Percentiles rank a stretch among this genome's conserved stretches.
Evolutionary conservation across 2,113 vertebrate genomes (phyloP).

Genomic region (Natator depressus): DNA sequence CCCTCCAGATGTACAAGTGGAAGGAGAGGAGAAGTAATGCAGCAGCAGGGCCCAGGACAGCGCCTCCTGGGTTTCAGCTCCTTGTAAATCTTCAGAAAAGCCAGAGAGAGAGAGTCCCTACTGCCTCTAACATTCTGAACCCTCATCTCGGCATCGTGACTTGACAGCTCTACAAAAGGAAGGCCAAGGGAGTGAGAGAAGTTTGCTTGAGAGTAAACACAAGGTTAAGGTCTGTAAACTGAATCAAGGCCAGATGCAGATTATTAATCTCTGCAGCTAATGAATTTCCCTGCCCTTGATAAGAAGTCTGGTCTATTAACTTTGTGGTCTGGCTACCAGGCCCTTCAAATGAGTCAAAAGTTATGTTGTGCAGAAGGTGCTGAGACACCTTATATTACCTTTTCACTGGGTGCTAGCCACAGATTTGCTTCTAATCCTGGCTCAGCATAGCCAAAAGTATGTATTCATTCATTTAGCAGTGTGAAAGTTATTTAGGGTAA

Average conservation of each 20-base stretch:
- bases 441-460: neutral
- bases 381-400: neutral
- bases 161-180: neutral
- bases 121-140: neutral
- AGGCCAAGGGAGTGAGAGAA: neutral
- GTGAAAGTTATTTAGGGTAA: neutral
- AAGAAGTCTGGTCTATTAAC: neutral
- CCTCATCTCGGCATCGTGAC: neutral
- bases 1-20: fast-evolving
- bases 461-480: neutral
- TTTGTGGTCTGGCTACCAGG: neutral
- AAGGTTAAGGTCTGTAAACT: neutral
- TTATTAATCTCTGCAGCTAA: neutral
- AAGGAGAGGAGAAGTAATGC: neutral
- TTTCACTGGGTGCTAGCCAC: neutral
- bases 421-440: neutral
- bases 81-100: neutral
- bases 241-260: fast-evolving
- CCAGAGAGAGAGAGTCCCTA: neutral
- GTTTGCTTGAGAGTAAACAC: fast-evolving
- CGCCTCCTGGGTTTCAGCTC: neutral
- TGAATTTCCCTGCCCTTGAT: neutral
- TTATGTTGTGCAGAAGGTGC: neutral
- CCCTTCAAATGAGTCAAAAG: conserved; percentile 28
- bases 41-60: neutral